Base-by-base conservation (phyloP, 2,888 invertebrate species). In the Xestia xanthographa region DNA sequence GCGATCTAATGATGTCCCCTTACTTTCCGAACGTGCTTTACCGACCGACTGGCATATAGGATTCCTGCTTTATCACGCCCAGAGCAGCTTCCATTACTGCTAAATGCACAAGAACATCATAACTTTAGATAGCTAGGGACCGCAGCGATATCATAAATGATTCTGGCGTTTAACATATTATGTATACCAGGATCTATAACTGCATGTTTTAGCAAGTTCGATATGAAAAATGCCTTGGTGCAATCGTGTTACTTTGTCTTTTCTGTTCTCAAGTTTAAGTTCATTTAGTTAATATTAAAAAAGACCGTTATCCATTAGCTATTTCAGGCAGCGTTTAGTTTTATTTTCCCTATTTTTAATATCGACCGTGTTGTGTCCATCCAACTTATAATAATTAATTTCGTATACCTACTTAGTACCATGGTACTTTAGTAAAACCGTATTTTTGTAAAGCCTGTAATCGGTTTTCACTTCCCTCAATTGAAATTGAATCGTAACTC, bases 91-190 rank as follows among this genome's bases (percentile, higher is more conserved):
- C 84, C 73, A 83, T 83, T 83, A 84, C 77, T 62, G 63, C 73
- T 72, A 83, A 84, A 77, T 77, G 81, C 71, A 80, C 67, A 72
- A 62, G 71, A 84, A 83, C 80, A 66, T 86, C 72, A 86, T 79
- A 73, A 79, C 82, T 82, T 75, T 29, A 85, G 80, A 72, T 79
- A 72, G 75, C 80, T 79, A n/a, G n/a, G n/a, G n/a, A 63, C 66
- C 20, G 58, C 56, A 71, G 29, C 67, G 43, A 65, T 80, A 77
- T 71, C 70, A 53, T 29, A 76, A 79, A 82, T 68, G 6, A 83
- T 74, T 82, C 26, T 65, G 63, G 45, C 62, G 29, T 73, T 82
- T 53, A 60, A 63, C 22, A 70, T 69, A 62, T 67, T 22, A n/a
- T n/a, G n/a, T 50, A 58, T 56, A 50, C 20, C 26, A 48, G 3